phyloP scores from a whole-genome alignment of 2,797 vertebrate species.

The Phaenicophaeus curvirostris region DNA sequence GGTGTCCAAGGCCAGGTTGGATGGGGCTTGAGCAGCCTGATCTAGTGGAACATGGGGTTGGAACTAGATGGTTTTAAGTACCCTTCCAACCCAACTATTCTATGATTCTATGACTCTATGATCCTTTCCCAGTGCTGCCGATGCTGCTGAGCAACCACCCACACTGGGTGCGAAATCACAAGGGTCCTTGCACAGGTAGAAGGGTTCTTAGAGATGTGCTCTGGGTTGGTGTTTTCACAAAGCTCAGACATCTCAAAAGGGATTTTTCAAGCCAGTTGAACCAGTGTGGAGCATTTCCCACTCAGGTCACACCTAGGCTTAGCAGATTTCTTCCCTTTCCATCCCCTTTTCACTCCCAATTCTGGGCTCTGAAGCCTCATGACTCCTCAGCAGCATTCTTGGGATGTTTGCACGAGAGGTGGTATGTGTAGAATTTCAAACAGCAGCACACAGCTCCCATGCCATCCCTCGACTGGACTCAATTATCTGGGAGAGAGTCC shows the following conservation, averaged over 20 bases:
- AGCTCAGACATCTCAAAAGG: background rate
- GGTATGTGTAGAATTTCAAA: background rate
- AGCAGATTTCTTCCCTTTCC: background rate
- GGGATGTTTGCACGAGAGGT: background rate
- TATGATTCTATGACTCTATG: too few species aligned
- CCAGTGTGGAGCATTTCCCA: background rate
- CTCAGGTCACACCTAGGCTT: background rate
- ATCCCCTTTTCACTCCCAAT: background rate
- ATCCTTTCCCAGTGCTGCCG: fast-evolving
- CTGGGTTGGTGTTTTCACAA: background rate
- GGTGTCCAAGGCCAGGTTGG: too few species aligned
- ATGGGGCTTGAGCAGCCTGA: too few species aligned
- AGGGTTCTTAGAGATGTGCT: background rate
- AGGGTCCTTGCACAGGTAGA: background rate
- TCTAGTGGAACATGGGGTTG: too few species aligned
- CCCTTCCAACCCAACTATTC: too few species aligned
- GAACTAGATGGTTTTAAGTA: too few species aligned
- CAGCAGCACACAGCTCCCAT: background rate
- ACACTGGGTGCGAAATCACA: fast-evolving
- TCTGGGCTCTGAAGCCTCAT: background rate
- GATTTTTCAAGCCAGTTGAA: background rate
- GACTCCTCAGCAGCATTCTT: background rate
- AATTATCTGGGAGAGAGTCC: background rate
- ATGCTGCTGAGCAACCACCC: fast-evolving
- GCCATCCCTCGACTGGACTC: background rate